Base-by-base conservation (phyloP, 2,113 vertebrate genomes). In the Diphyllodes magnificus region DNA sequence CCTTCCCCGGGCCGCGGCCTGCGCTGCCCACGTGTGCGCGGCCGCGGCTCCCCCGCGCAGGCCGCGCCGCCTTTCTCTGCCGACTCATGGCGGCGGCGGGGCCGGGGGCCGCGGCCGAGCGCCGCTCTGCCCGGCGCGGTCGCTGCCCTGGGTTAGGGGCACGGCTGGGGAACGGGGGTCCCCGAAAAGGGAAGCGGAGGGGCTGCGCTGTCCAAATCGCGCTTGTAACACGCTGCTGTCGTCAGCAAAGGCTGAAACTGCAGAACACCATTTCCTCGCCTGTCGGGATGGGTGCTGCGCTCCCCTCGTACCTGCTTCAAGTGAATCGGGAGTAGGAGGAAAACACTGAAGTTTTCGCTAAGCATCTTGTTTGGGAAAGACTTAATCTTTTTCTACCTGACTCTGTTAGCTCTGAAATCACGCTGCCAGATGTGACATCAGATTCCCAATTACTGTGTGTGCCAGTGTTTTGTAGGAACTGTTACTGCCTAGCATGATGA, bases 391-490 rank as follows among this genome's bases (percentile, higher is more conserved):
- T 54, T 35, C 24, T 6, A 23, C 66, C 37, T 90, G 50, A 49
- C 64, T 69, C 50, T 93, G 47, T 83, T 93, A 81, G 70, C 86
- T 96, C 50, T 79, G 75, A 82, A 87, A 80, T 87, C 5, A 3
- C 15, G 0, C 61, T 73, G 61, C 61, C 87, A 93, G 60, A 78
- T 94, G 33, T 82, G 95, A 92, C 86, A 93, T 96, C 95, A 96
- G 80, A 51, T 95, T 92, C 80, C 68, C 75, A 45, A 2, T 96
- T 94, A 76, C 72, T 86, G 90, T 76, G 37, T 13, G 56, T 90
- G 80, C 89, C 63, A 24, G 86, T 85, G 57, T 97, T 97, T 96
- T 96, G 93, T 92, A 83, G 91, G 83, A 84, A 70, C 59, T 90
- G 64, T 78, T 92, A 94, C 59, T 83, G 73, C 88, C 84, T 95